Evolutionary conservation across 1,140 invertebrate species (phyloP), one percentile per base, ranked within the genome.

Genomic region (Rhynchophorus ferrugineus): DNA sequence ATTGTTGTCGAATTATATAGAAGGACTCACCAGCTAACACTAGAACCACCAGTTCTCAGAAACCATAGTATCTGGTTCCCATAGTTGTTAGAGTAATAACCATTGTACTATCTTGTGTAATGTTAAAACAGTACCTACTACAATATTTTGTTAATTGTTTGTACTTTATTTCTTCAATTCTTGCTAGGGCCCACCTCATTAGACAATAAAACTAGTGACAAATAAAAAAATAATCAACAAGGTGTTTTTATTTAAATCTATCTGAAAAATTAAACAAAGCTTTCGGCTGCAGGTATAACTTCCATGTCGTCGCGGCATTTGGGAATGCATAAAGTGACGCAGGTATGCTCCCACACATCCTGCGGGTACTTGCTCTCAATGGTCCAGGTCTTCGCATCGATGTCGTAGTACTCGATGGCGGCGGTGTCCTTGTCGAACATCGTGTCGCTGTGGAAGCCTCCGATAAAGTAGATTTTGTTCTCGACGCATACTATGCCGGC

Each of bases 271-370:
- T 41, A 36, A 38, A 55, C 49, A 13, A 56, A 52, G 46, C 55
- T 58, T 36, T 61, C 58, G 19, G 54, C 29, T 36, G 54, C 42
- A 1, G 62, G 38, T 49, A 62, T 57, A n/a, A 64, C 58, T 37
- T 62, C 60, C 62, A 64, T 62, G 54, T 78, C 77, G 54, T 79
- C 78, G 49, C 78, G 62, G 57, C 74, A 76, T 54, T 76, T 75
- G 37, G 82, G 82, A 54, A 84, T 75, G 61, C 80, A 82, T 18
- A 84, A 67, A 17, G 80, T 75, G 3, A 77, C 79, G 65, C 80
- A 83, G 2, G 74, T 76, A 54, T 83, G 81, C 59, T 84, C 82
- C 82, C 82, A 84, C 49, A 81, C 76, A 53, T 82, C 78, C 59
- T 81, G 79, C 3, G 81, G 80, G 66, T 81, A 79, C 56, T 79